These are phyloP conservation scores for Ophion costatus DNA, from an alignment of 2,888 invertebrate genomes.

Conservation along the genomic window DNA sequence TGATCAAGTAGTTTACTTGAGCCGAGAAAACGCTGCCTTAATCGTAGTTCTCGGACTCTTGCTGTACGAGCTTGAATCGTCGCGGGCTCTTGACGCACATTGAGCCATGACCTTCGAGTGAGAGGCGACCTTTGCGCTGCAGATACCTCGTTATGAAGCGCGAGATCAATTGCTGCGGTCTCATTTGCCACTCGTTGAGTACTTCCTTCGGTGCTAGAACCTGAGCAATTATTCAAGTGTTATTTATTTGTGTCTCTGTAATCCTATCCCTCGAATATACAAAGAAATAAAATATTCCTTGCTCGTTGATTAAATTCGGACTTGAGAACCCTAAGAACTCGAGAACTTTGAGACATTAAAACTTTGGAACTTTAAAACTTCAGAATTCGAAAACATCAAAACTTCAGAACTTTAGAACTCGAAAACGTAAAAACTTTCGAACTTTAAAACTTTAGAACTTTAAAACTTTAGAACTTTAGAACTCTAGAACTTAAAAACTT, in stretches of 20 bases:
- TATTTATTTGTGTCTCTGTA: neutral
- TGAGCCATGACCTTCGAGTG: slow-evolving; percentile 90
- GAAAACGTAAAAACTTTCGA: too few species aligned
- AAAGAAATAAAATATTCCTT: too few species aligned
- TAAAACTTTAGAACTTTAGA: too few species aligned
- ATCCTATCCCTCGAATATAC: neutral
- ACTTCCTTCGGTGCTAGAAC: slow-evolving; percentile 95
- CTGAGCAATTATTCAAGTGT: slow-evolving; percentile 81
- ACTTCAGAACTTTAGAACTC: too few species aligned
- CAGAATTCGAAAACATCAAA: too few species aligned
- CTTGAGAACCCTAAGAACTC: too few species aligned
- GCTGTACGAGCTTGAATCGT: slow-evolving; percentile 94
- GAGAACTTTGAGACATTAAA: too few species aligned
- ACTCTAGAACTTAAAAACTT: too few species aligned
- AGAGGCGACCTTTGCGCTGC: slow-evolving; percentile 90
- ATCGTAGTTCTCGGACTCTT: slow-evolving; percentile 95
- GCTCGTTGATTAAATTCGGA: too few species aligned
- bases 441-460: too few species aligned
- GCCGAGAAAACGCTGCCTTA: slow-evolving; percentile 83
- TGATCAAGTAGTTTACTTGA: slow-evolving; percentile 20
- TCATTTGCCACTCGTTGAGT: slow-evolving; percentile 94
- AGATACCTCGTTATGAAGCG: slow-evolving; percentile 93
- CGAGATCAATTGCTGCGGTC: slow-evolving; percentile 93
- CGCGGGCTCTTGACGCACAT: slow-evolving; percentile 93
- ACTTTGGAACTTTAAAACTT: too few species aligned